phyloP scores from a whole-genome alignment of 2,797 vertebrate genomes.

The Hoplostethus mediterraneus region DNA sequence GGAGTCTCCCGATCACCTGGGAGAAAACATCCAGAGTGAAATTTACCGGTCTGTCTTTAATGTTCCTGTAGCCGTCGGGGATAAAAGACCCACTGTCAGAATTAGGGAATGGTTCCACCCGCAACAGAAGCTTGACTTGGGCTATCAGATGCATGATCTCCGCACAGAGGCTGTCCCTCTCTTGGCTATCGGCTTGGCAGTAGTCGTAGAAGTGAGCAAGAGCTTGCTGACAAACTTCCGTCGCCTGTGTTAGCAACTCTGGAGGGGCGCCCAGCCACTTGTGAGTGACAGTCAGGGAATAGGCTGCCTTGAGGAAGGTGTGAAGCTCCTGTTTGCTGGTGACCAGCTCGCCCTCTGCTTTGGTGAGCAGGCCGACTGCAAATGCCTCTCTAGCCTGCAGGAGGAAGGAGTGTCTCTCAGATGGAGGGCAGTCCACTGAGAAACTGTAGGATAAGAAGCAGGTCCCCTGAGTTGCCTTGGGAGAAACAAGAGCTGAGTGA shows the following conservation, averaged over 20 bases:
- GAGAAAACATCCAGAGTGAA: constrained; percentile 80
- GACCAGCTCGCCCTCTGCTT: constrained; percentile 73
- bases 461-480: constrained; percentile 89
- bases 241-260: constrained; percentile 41
- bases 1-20: constrained; percentile 81
- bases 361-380: constrained; percentile 90
- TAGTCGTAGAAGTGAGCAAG: constrained; percentile 84
- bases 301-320: constrained; percentile 91
- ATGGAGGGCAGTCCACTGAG: constrained; percentile 82
- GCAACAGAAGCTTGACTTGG: constrained; percentile 79
- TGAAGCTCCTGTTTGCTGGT: constrained; percentile 94
- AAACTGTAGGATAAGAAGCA: constrained; percentile 91
- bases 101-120: constrained; percentile 82
- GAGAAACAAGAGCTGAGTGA: neutral
- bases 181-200: constrained; percentile 65
- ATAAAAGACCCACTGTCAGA: constrained; percentile 88
- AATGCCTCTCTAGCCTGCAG: constrained; percentile 89
- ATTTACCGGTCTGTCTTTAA: constrained; percentile 61
- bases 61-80: constrained; percentile 86
- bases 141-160: constrained; percentile 86
- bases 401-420: constrained; percentile 79
- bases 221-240: constrained; percentile 82
- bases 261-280: constrained; percentile 79
- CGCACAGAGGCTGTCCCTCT: constrained; percentile 78
- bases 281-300: constrained; percentile 86